Conservation (phyloP, 2,797 vertebrate species). For the Danio aesculapii region DNA sequence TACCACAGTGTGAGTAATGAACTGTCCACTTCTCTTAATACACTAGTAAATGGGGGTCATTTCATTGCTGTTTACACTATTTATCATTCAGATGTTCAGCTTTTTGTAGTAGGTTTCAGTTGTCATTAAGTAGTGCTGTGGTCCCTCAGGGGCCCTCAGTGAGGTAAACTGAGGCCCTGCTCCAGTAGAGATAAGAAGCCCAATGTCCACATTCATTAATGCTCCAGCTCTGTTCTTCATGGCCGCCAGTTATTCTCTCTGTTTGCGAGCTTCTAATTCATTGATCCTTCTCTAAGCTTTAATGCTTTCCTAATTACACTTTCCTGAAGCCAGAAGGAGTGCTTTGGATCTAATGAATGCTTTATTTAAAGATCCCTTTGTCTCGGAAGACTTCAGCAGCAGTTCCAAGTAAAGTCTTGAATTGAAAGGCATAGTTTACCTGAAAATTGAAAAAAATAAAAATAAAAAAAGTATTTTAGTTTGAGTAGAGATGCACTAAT, state of each 20-base stretch:
- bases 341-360: not conserved
- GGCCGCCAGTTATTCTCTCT: constrained; percentile 9
- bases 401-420: not conserved
- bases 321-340: constrained; percentile 5
- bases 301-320: constrained; percentile 28
- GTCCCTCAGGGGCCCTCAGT: constrained; percentile 22
- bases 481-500: no score
- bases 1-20: not conserved
- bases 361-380: constrained; percentile 27
- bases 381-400: not conserved
- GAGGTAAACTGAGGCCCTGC: constrained; percentile 38
- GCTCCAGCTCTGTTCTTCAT: constrained; percentile 38
- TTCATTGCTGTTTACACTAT: not conserved
- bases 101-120: not conserved
- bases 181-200: constrained; percentile 57
- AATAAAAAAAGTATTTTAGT: no score
- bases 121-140: constrained; percentile 18
- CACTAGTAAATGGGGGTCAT: not conserved
- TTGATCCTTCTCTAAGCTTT: constrained; percentile 20
- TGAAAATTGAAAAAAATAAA: no score
- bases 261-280: constrained; percentile 23
- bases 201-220: constrained; percentile 48
- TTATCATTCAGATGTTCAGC: constrained; percentile 28
- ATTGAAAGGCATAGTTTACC: not conserved
- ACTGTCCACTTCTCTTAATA: not conserved